phyloP scores from a whole-genome alignment of 2,888 invertebrate species.

The Maniola hyperantus region DNA sequence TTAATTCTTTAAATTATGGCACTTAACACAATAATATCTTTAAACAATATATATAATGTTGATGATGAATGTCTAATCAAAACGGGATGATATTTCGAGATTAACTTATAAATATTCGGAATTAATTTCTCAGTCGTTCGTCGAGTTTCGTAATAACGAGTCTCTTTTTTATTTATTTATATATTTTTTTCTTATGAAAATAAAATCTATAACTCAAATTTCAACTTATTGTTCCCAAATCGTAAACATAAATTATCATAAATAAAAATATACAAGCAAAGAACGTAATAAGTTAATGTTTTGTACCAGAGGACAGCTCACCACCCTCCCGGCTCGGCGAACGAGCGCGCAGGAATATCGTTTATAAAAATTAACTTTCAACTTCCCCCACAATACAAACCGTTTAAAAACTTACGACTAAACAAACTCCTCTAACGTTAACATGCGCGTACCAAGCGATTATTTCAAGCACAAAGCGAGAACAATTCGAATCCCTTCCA shows the following conservation, averaged over 20 bases:
- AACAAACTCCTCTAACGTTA: constrained; percentile 65
- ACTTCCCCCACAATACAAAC: constrained; percentile 74
- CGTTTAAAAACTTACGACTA: constrained; percentile 78
- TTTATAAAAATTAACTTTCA: constrained; percentile 70
- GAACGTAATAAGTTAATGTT: constrained; percentile 71
- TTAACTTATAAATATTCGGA: constrained; percentile 72
- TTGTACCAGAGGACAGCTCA: constrained; percentile 80
- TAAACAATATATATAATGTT: constrained; percentile 66
- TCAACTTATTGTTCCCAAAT: constrained; percentile 78
- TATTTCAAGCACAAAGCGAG: constrained; percentile 59
- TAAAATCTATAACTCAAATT: constrained; percentile 71
- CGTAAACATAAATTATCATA: constrained; percentile 60
- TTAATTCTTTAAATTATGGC: constrained; percentile 83
- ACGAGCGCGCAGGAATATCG: constrained; percentile 78
- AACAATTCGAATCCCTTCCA: constrained; percentile 40
- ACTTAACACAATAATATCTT: constrained; percentile 77
- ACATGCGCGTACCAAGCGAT: constrained; percentile 61
- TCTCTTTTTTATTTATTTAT: constrained; percentile 62
- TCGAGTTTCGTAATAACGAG: constrained; percentile 71
- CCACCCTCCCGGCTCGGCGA: constrained; percentile 60
- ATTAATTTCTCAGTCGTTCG: constrained; percentile 82
- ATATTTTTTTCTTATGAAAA: constrained; percentile 68
- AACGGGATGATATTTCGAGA: constrained; percentile 58
- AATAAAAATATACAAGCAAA: constrained; percentile 67
- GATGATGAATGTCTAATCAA: constrained; percentile 66